Conservation (phyloP, 2,888 invertebrate species). For the Rhingia campestris region DNA sequence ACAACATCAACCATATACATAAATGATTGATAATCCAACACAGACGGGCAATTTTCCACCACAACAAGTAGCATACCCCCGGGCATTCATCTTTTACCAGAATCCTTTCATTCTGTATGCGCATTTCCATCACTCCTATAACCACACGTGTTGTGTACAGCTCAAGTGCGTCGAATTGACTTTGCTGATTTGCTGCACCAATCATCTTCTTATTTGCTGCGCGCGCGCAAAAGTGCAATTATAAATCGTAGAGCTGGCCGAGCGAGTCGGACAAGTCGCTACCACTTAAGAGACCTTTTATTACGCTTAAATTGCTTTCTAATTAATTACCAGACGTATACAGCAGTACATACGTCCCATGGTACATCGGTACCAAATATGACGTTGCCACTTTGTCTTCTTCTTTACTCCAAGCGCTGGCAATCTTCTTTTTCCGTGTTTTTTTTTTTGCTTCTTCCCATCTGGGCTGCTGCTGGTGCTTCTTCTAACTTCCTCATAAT, state of each 20-base stretch:
- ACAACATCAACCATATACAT: neutral
- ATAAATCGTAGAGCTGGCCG: slow-evolving; percentile 55
- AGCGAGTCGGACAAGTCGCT: neutral
- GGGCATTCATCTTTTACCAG: slow-evolving; percentile 32
- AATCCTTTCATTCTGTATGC: slow-evolving; percentile 1
- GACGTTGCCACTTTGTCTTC: slow-evolving; percentile 63
- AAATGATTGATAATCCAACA: slow-evolving; percentile 50
- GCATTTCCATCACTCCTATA: slow-evolving; percentile 58
- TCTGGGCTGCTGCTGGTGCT: slow-evolving; percentile 27
- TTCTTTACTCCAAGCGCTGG: slow-evolving; percentile 11
- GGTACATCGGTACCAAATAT: slow-evolving; percentile 55
- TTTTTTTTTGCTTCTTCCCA: too few relatives aligned
- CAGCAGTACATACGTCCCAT: slow-evolving; percentile 29
- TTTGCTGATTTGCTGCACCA: slow-evolving; percentile 63
- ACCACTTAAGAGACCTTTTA: slow-evolving; percentile 44
- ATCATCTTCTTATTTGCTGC: slow-evolving; percentile 59
- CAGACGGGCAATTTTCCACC: slow-evolving; percentile 54
- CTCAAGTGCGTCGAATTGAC: slow-evolving; percentile 59
- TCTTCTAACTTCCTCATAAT: slow-evolving; percentile 27
- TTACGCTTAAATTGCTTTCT: slow-evolving; percentile 70
- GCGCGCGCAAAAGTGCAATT: slow-evolving; percentile 38
- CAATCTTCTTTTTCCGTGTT: slow-evolving; percentile 5
- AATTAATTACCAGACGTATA: slow-evolving; percentile 64
- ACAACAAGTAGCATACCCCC: slow-evolving; percentile 59
- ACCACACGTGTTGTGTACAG: slow-evolving; percentile 2